phyloP scores from a whole-genome alignment of 1,140 invertebrate species.

The Pachypsylla venusta region DNA sequence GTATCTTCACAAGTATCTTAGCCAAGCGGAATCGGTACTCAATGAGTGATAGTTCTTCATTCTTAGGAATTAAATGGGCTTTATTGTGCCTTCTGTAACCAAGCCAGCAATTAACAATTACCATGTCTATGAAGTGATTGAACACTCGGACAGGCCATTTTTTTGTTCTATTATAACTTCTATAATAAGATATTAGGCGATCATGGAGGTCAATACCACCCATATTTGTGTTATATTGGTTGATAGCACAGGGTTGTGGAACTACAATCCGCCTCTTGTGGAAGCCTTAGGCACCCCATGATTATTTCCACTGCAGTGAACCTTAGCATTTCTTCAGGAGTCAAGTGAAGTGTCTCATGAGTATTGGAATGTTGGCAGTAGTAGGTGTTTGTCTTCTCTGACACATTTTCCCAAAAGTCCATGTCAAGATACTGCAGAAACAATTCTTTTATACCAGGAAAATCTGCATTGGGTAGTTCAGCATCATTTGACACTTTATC shows the following conservation, averaged over 20 bases:
- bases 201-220: constrained; percentile 4
- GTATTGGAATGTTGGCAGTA: neutral
- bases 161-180: constrained; percentile 15
- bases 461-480: too few relatives aligned
- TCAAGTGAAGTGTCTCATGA: neutral
- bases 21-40: too few relatives aligned
- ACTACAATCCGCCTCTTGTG: constrained; percentile 3
- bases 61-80: too few relatives aligned
- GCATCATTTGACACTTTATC: too few relatives aligned
- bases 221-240: constrained; percentile 7
- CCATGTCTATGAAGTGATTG: constrained; percentile 19
- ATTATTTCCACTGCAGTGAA: neutral
- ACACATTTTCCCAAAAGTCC: neutral
- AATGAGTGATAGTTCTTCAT: too few relatives aligned
- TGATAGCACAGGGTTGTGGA: neutral
- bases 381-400: neutral
- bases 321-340: constrained; percentile 4
- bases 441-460: neutral
- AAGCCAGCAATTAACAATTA: constrained; percentile 17
- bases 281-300: constrained; percentile 1
- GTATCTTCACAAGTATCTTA: too few relatives aligned
- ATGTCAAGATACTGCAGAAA: neutral
- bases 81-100: constrained; percentile 19
- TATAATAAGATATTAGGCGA: constrained; percentile 19
- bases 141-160: constrained; percentile 19